Percentiles rank a stretch among this genome's conserved stretches.
Evolutionary conservation across 92 coral and sea anemone species (phyloP).

Genomic region (Parazoanthus atlanticus): DNA sequence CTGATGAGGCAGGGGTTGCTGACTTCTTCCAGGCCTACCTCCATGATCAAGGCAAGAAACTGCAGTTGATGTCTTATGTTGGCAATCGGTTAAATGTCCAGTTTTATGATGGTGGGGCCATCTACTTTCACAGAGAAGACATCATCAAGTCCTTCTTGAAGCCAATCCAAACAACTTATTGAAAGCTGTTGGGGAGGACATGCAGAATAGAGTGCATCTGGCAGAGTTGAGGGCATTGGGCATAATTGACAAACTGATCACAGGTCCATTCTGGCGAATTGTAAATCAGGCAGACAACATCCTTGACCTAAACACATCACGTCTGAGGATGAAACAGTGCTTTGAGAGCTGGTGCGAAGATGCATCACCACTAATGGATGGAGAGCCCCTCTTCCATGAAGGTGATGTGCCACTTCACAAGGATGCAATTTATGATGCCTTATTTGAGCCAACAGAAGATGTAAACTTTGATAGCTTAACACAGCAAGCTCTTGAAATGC

Average conservation of each 20-base stretch:
- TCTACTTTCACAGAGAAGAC: not conserved
- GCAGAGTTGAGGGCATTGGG: constrained; percentile 1
- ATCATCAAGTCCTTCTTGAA: not conserved
- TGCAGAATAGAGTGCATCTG: not conserved
- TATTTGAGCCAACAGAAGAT: not conserved
- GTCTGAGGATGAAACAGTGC: not conserved
- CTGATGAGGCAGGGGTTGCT: constrained; percentile 19
- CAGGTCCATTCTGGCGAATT: constrained; percentile 9
- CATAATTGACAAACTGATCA: not conserved
- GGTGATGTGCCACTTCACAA: not conserved
- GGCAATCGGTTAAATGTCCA: constrained; percentile 13
- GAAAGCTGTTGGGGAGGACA: not conserved
- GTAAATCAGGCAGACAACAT: not conserved
- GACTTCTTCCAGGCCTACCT: constrained; percentile 26
- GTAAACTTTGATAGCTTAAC: not conserved
- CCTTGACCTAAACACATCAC: not conserved
- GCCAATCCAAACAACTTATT: constrained; percentile 4
- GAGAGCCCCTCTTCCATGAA: not conserved
- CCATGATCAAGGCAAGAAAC: constrained; percentile 13
- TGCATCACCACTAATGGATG: not conserved
- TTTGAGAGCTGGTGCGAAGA: constrained; percentile 12
- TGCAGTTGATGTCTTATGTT: constrained; percentile 18
- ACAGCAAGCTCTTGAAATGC: constrained; percentile 22
- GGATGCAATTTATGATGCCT: not conserved
- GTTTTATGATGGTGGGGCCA: constrained; percentile 4